Conservation (phyloP, 2,888 invertebrate species). For the Synanthedon andrenaeformis region DNA sequence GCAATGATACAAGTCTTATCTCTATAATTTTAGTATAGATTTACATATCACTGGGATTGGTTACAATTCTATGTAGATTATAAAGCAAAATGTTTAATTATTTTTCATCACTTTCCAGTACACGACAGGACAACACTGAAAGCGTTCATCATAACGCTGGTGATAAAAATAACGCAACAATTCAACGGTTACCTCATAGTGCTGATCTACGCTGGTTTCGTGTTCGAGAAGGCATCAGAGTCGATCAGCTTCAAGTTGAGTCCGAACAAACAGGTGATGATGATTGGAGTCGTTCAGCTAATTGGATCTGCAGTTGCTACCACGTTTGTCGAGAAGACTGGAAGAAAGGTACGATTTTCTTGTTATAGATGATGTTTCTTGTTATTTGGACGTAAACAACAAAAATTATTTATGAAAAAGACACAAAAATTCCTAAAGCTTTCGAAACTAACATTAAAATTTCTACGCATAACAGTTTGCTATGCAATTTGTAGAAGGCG, state of each 20-base stretch:
- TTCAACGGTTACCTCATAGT: slow-evolving; percentile 61
- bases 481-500: no score
- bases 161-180: slow-evolving; percentile 58
- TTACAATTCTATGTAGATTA: no score
- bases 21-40: no score
- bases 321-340: slow-evolving; percentile 55
- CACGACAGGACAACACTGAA: slow-evolving; percentile 49
- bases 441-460: no score
- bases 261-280: slow-evolving; percentile 56
- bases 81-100: not conserved
- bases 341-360: slow-evolving; percentile 39
- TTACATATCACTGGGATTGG: no score
- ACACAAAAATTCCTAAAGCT: no score
- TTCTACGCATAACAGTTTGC: no score
- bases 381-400: no score
- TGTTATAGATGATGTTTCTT: not conserved
- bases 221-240: slow-evolving; percentile 49
- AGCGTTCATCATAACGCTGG: slow-evolving; percentile 54
- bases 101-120: slow-evolving; percentile 26
- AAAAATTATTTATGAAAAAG: no score
- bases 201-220: slow-evolving; percentile 52
- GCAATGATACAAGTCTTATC: no score
- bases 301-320: slow-evolving; percentile 50
- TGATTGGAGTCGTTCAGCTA: slow-evolving; percentile 51
- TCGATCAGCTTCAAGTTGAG: slow-evolving; percentile 39